Evolutionary conservation across 2,113 vertebrate species (phyloP), one percentile per base, ranked within the genome.

Genomic region (Seriola aureovittata): DNA sequence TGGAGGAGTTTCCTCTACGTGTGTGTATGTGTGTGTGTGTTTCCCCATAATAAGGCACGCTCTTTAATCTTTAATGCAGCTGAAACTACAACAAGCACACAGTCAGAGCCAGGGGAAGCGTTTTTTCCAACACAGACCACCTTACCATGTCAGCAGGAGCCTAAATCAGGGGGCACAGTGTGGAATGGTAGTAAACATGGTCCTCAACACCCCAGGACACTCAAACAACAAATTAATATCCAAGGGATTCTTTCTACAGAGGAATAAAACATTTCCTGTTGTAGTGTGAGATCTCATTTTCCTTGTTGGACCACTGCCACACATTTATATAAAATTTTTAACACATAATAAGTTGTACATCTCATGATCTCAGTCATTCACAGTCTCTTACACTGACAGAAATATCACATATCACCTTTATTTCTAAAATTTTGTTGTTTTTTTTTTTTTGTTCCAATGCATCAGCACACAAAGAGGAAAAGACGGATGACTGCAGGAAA

Each of bases 11-110:
- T 81, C 58, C 72, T 80, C 75, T 42, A 17, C 62, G 50, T 48
- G 63, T 75, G 54, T 69, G 42, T 65, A 6, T 42, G 40, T 52
- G n/a, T 66, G 57, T 75, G 74, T 71, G 75, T 71, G 64, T 72
- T 76, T 73, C 29, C 40, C 80, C 82, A 76, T 87, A 88, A 90
- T 89, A 74, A 91, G 81, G 78, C 77, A 58, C 14, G 84, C 86
- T 79, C 57, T 90, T 93, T 80, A 91, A 93, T 91, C 84, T 93
- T 92, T 90, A 92, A 93, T 92, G 88, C 82, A 76, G 68, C 89
- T 89, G 88, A 88, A 84, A 88, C 83, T 89, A 88, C 85, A 91
- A 88, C 89, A 75, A 89, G 87, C 80, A 85, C 90, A 80, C 76
- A 87, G 87, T 69, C 66, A 67, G 85, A 91, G 82, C 73, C 75